These are phyloP conservation scores for Seriola quinqueradiata DNA, from an alignment of 2,113 vertebrate species.

Conservation along the genomic window DNA sequence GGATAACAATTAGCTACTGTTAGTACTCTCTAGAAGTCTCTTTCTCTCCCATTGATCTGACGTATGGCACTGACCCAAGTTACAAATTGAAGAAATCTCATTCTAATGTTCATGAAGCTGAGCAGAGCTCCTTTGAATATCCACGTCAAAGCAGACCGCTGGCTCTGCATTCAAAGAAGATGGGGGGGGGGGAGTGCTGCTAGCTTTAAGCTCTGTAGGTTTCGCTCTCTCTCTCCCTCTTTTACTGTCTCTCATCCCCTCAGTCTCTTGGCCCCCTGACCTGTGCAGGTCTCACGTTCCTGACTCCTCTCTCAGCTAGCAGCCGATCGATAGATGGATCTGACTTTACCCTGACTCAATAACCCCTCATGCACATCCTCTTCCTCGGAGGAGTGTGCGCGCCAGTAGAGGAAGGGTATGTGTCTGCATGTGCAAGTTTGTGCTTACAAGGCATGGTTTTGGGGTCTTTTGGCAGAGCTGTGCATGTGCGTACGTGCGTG, in stretches of 20 bases:
- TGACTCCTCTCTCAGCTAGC: slow-evolving; percentile 78
- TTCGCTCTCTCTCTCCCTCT: slow-evolving; percentile 31
- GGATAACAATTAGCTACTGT: slow-evolving; percentile 60
- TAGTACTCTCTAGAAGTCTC: slow-evolving; percentile 19
- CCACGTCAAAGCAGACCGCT: slow-evolving; percentile 39
- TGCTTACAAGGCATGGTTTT: slow-evolving; percentile 66
- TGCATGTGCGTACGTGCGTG: slow-evolving; percentile 58
- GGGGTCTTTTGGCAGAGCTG: slow-evolving; percentile 59
- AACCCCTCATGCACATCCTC: slow-evolving; percentile 76
- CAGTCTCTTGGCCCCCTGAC: slow-evolving; percentile 71
- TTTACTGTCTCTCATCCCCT: slow-evolving; percentile 48
- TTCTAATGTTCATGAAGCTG: slow-evolving; percentile 51
- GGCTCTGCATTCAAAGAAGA: slow-evolving; percentile 47
- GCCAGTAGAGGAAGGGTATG: slow-evolving; percentile 46
- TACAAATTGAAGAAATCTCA: slow-evolving; percentile 58
- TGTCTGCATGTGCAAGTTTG: slow-evolving; percentile 61
- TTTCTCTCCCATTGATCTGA: slow-evolving; percentile 56
- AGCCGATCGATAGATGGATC: slow-evolving; percentile 81
- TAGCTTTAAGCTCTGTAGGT: slow-evolving; percentile 50
- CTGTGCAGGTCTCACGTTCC: slow-evolving; percentile 79
- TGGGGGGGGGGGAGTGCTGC: slow-evolving; percentile 29
- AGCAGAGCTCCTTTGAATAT: slow-evolving; percentile 50
- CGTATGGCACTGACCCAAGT: slow-evolving; percentile 51
- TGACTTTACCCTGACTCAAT: slow-evolving; percentile 80
- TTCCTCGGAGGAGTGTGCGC: slow-evolving; percentile 63